Evolutionary conservation across 2,797 vertebrate genomes (phyloP).

Genomic region (Denticeps clupeoides): DNA sequence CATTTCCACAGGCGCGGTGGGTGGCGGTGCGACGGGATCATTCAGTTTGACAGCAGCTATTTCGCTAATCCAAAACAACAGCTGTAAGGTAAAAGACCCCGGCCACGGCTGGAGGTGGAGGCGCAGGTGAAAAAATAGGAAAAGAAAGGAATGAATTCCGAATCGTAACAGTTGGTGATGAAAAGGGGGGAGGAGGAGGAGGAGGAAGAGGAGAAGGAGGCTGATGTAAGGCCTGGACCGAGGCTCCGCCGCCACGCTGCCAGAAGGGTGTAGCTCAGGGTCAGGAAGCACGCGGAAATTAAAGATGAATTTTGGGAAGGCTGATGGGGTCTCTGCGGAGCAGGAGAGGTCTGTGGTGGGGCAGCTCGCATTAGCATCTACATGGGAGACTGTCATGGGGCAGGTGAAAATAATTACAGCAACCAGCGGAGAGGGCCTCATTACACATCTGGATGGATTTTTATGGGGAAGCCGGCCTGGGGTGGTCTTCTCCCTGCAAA

Average conservation of each 20-base stretch:
- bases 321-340: conserved; percentile 20
- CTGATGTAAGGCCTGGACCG: conserved; percentile 17
- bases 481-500: conserved; percentile 55
- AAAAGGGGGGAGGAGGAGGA: conserved; percentile 8
- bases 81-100: conserved; percentile 51
- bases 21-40: conserved; percentile 59
- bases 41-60: conserved; percentile 68
- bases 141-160: conserved; percentile 33
- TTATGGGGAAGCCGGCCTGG: conserved; percentile 47
- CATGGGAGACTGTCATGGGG: conserved; percentile 36
- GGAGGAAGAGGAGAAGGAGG: conserved; percentile 26
- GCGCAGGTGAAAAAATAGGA: neutral
- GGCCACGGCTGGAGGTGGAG: conserved; percentile 10
- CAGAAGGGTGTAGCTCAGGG: conserved; percentile 18
- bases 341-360: conserved; percentile 21
- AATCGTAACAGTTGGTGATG: conserved; percentile 31
- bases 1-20: conserved; percentile 48
- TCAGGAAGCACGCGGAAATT: conserved; percentile 27
- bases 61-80: conserved; percentile 71
- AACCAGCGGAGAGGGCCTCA: conserved; percentile 41
- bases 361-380: conserved; percentile 41
- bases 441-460: conserved; percentile 67
- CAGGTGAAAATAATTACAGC: conserved; percentile 63
- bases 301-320: conserved; percentile 22
- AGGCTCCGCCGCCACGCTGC: conserved; percentile 11